A percentile compares a stretch with the other conserved stretches of the same genome.
phyloP scores from a whole-genome alignment of 2,888 invertebrate species.

The Pandemis cinnamomeana region DNA sequence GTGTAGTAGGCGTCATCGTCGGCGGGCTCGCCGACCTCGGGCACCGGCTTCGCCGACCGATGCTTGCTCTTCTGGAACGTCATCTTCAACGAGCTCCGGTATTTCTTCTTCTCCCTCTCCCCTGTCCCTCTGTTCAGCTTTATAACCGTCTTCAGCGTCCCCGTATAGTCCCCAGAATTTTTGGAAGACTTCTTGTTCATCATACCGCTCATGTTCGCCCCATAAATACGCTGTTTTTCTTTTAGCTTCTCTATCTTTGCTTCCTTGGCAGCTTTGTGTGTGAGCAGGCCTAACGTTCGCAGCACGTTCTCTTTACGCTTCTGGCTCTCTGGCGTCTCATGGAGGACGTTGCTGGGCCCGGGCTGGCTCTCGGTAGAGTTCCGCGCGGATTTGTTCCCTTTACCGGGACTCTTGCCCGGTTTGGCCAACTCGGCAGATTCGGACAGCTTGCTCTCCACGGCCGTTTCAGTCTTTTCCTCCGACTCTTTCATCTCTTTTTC shows the following conservation, averaged over 20 bases:
- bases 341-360: conserved; percentile 70
- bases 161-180: conserved; percentile 86
- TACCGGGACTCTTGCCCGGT: conserved; percentile 51
- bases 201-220: conserved; percentile 55
- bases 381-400: conserved; percentile 61
- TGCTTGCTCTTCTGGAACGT: conserved; percentile 89
- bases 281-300: conserved; percentile 89
- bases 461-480: conserved; percentile 43
- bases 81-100: conserved; percentile 90
- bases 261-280: conserved; percentile 89
- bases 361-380: conserved; percentile 65
- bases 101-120: conserved; percentile 84
- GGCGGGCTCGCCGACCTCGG: conserved; percentile 68
- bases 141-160: conserved; percentile 93
- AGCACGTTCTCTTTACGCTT: conserved; percentile 90
- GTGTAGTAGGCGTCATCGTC: conserved; percentile 86
- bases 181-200: conserved; percentile 63
- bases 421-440: conserved; percentile 44
- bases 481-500: conserved; percentile 34
- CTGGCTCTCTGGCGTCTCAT: conserved; percentile 86
- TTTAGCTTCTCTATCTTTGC: conserved; percentile 85
- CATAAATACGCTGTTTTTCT: conserved; percentile 74
- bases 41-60: conserved; percentile 83
- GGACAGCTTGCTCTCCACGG: conserved; percentile 39
- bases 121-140: conserved; percentile 87